Base-by-base conservation (phyloP, 2,113 vertebrate genomes). In the Chaetops frenatus region DNA sequence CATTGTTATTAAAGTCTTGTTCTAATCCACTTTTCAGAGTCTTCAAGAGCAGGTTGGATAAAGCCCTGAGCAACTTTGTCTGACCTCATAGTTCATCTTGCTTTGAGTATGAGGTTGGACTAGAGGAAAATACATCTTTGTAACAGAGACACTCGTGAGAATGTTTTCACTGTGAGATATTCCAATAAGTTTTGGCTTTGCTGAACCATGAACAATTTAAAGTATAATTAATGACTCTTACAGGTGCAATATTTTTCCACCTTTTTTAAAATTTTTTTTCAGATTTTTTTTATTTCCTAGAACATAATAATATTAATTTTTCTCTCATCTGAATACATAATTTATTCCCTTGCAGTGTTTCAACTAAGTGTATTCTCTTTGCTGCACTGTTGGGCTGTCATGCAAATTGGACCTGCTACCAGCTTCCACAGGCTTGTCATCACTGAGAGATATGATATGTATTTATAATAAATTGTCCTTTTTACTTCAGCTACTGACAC, bases 391-490 rank as follows among this genome's bases (percentile, higher is more conserved):
- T 51, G 40, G 31, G 40, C 84, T 91, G 65, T 66, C 53, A 80
- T 65, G 81, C 57, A 96, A 94, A 96, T 56, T 86, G 88, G 76
- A 86, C 70, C 77, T 91, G 74, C 79, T 94, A 25, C 95, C 58
- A 38, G 71, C 76, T 93, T 96, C 81, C 58, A 58, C 60, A 91
- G 72, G 76, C 81, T 93, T 97, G 90, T 96, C 82, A 91, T 86
- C 95, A 76, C 70, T 80, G 88, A 95, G 97, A 88, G 73, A 92
- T 85, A 78, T 76, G 2, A 88, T 91, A 73, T 44, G 74, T 93
- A 48, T 72, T 95, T 96, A 92, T 54, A 96, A 96, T 84, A 93
- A 97, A 93, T 94, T 65, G 69, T 94, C 80, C 66, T 96, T 97
- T 94, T 94, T 88, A 58, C 64, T 95, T 94, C n/a, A 72, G 57